These are phyloP conservation scores for Drosophila setosimentum DNA, from an alignment of 2,888 invertebrate species.

Conservation along the genomic window DNA sequence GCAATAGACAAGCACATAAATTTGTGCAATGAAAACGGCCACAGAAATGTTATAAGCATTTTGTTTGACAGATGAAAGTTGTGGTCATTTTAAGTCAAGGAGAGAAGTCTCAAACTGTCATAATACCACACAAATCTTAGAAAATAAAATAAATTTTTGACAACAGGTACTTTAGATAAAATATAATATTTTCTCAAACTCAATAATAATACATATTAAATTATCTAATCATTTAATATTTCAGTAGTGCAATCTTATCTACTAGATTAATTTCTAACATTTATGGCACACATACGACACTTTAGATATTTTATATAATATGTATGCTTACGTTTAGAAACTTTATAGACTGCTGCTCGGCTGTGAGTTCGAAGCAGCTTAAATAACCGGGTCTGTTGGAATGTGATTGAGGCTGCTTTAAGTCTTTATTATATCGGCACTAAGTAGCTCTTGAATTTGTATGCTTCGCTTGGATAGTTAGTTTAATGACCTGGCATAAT, in stretches of 20 bases:
- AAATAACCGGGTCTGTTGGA: slow-evolving; percentile 29
- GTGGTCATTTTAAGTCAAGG: not conserved
- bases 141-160: not conserved
- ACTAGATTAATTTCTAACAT: slow-evolving; percentile 7
- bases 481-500: slow-evolving; percentile 45
- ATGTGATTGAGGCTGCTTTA: slow-evolving; percentile 16
- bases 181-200: not conserved
- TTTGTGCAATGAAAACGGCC: slow-evolving; percentile 32
- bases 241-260: not conserved
- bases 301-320: slow-evolving; percentile 44
- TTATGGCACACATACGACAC: slow-evolving; percentile 26
- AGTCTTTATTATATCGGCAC: not conserved
- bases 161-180: not conserved
- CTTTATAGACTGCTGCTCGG: slow-evolving; percentile 69
- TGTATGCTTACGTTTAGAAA: slow-evolving; percentile 74
- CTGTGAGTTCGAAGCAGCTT: slow-evolving; percentile 26
- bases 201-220: not conserved
- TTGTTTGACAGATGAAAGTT: slow-evolving; percentile 9
- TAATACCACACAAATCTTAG: not conserved
- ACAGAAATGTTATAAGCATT: slow-evolving; percentile 23
- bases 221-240: not conserved
- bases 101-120: not conserved
- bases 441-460: not conserved
- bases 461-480: slow-evolving; percentile 1
- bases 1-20: slow-evolving; percentile 58